A percentile compares a stretch with the other conserved stretches of the same genome.
Evolutionary conservation across 1,140 invertebrate species (phyloP).

Genomic region (Adelges cooleyi): DNA sequence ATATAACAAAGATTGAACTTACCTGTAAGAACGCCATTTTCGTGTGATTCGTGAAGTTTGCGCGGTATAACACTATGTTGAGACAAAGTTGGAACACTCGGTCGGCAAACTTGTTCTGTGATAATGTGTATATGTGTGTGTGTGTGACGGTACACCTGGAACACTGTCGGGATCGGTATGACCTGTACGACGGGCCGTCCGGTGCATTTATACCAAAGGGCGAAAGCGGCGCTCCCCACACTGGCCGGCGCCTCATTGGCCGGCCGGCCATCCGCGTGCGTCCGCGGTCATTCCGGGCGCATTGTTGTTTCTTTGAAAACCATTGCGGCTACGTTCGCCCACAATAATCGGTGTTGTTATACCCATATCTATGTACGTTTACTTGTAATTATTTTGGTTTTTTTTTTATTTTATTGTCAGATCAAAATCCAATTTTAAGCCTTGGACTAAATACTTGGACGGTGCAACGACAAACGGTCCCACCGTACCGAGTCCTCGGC

Average conservation of each 20-base stretch:
- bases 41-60: neutral
- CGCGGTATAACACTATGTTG: neutral
- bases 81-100: too few species aligned
- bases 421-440: neutral
- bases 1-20: neutral
- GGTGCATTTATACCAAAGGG: constrained; percentile 14
- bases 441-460: constrained; percentile 14
- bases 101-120: too few species aligned
- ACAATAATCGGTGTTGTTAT: constrained; percentile 9
- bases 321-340: neutral
- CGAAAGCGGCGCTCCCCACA: neutral
- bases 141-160: constrained; percentile 11
- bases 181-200: neutral
- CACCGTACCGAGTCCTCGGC: neutral
- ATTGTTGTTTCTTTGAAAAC: neutral
- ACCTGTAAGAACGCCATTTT: constrained; percentile 27
- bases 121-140: too few species aligned
- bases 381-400: neutral
- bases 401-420: constrained; percentile 1
- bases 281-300: neutral
- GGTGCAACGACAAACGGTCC: neutral
- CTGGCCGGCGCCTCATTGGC: neutral
- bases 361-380: neutral
- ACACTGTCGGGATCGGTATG: constrained; percentile 13
- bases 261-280: constrained; percentile 1